Evolutionary conservation across 2,113 vertebrate species (phyloP).

Genomic region (Parus major): DNA sequence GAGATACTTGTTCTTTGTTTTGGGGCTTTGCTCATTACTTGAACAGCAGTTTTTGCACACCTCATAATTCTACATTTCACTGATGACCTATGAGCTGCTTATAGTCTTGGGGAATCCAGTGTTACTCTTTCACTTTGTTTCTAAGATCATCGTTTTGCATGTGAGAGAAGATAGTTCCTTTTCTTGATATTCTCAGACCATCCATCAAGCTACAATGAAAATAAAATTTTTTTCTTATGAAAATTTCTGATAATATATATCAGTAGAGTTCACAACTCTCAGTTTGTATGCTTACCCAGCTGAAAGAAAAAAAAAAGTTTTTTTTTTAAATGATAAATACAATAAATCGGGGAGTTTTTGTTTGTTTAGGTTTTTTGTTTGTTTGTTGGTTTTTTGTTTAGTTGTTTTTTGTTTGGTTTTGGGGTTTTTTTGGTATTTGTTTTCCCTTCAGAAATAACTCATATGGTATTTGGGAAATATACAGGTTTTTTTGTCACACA

Average conservation of each 20-base stretch:
- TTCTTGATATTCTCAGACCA: not conserved
- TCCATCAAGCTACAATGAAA: not conserved
- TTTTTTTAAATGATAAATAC: not conserved
- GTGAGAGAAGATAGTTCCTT: not conserved
- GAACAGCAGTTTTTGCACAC: not conserved
- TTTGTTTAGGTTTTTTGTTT: not conserved
- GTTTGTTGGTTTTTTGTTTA: not conserved
- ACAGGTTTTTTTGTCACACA: rapidly evolving
- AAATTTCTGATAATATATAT: not conserved
- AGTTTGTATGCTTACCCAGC: not conserved
- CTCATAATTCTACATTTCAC: not conserved
- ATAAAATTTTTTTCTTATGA: not conserved
- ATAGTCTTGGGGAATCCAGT: not conserved
- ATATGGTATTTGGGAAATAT: not conserved
- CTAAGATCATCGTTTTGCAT: not conserved
- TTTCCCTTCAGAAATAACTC: not conserved
- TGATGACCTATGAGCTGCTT: rapidly evolving
- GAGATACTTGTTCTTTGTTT: not conserved
- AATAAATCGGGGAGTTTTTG: rapidly evolving
- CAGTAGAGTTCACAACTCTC: not conserved
- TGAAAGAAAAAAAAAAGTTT: not conserved
- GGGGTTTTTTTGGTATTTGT: not conserved
- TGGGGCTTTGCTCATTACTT: not conserved
- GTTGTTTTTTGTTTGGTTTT: not conserved
- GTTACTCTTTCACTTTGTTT: not conserved